A percentile compares a stretch with the other conserved stretches of the same genome.
phyloP scores from a whole-genome alignment of 1,140 invertebrate genomes.

The Meloidogyne hapla region DNA sequence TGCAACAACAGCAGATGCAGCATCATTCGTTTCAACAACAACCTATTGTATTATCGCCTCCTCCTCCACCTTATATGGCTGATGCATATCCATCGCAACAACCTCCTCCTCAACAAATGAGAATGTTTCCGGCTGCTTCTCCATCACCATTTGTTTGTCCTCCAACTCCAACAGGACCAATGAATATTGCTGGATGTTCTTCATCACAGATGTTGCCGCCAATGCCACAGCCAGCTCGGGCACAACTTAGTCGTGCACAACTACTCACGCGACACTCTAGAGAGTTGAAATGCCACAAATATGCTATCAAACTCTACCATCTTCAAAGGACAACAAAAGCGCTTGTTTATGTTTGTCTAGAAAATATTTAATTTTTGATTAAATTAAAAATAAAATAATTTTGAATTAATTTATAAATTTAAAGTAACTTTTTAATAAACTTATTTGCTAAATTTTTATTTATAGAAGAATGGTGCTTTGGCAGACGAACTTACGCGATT shows the following conservation, averaged over 20 bases:
- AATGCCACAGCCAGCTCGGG: conserved; percentile 18
- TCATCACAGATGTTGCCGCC: conserved; percentile 4
- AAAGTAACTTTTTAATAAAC: not conserved
- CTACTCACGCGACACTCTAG: conserved; percentile 19
- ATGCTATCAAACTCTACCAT: conserved; percentile 38
- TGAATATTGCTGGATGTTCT: conserved; percentile 11
- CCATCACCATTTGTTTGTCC: conserved; percentile 16
- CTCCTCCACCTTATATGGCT: conserved; percentile 12
- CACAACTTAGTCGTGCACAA: conserved; percentile 30
- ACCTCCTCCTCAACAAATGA: not conserved
- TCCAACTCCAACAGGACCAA: not conserved
- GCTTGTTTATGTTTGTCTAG: conserved; percentile 41
- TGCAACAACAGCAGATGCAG: not conserved
- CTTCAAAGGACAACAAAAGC: conserved; percentile 39
- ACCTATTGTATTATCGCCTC: not conserved
- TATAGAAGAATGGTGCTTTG: conserved; percentile 48
- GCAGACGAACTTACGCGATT: conserved; percentile 46
- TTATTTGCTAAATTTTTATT: conserved; percentile 4
- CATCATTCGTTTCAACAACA: not conserved
- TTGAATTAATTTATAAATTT: not conserved
- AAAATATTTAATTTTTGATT: not conserved
- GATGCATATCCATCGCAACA: not conserved
- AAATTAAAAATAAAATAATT: not conserved
- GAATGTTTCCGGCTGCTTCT: not conserved
- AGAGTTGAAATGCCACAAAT: conserved; percentile 33